phyloP scores from a whole-genome alignment of 1,140 invertebrate species.

The Euura saliciscinereae region DNA sequence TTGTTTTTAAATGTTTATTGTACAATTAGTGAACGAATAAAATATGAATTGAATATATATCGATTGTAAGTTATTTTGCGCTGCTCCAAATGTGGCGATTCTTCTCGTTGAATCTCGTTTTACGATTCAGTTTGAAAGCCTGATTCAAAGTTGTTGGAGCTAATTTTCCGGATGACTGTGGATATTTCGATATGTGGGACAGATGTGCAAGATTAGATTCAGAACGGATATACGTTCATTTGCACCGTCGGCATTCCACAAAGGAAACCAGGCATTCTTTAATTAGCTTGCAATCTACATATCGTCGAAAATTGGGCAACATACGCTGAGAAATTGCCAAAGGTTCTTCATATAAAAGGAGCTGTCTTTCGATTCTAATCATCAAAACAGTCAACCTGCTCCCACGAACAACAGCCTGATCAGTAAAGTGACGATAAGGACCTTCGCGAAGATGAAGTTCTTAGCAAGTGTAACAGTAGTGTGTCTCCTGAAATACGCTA shows the following conservation, averaged over 20 bases:
- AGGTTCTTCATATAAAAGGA: slow-evolving; percentile 10
- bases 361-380: neutral
- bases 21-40: neutral
- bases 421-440: neutral
- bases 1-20: neutral
- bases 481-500: neutral
- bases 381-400: neutral
- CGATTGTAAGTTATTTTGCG: slow-evolving; percentile 14
- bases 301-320: neutral
- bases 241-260: neutral
- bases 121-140: too few species aligned
- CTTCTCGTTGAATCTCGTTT: too few species aligned
- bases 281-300: slow-evolving; percentile 10
- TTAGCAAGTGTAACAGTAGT: neutral
- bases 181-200: neutral
- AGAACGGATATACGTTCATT: slow-evolving; percentile 7
- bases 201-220: neutral
- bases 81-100: too few species aligned
- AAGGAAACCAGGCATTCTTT: neutral
- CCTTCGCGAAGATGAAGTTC: neutral
- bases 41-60: slow-evolving; percentile 25
- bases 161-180: slow-evolving; percentile 1
- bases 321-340: neutral
- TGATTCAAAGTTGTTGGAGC: neutral
- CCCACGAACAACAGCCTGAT: neutral